Evolutionary conservation across 2,113 vertebrate species (phyloP).

Genomic region (Megaleporinus macrocephalus): DNA sequence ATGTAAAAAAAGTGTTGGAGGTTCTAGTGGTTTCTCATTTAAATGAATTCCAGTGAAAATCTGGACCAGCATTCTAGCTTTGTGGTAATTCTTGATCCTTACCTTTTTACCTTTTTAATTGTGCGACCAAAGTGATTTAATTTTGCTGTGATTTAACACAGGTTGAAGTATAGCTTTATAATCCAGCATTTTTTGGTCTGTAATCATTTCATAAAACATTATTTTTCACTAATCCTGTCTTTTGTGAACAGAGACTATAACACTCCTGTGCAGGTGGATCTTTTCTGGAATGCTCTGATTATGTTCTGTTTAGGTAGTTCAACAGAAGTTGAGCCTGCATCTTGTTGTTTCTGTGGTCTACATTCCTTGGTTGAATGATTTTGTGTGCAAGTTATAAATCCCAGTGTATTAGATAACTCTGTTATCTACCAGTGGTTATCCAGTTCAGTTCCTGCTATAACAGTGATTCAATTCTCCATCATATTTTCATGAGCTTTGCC

Average conservation of each 20-base stretch:
- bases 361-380: constrained; percentile 29
- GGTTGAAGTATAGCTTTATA: background rate
- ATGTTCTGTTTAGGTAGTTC: background rate
- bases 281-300: background rate
- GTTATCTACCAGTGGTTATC: background rate
- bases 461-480: background rate
- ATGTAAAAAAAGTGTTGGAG: background rate
- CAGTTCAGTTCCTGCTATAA: background rate
- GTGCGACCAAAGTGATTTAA: constrained; percentile 32
- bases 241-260: background rate
- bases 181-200: background rate
- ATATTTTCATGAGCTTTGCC: background rate
- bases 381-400: constrained; percentile 2
- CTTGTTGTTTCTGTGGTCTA: background rate
- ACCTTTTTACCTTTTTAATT: no score
- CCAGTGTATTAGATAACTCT: background rate
- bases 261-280: background rate
- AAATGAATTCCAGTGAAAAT: constrained; percentile 38
- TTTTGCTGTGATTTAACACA: background rate
- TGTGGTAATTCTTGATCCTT: background rate
- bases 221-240: background rate
- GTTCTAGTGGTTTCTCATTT: constrained; percentile 16
- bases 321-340: constrained; percentile 3
- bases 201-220: background rate
- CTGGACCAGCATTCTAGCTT: constrained; percentile 9